Evolutionary conservation across 2,888 invertebrate genomes (phyloP).

Genomic region (Synergus itoensis): DNA sequence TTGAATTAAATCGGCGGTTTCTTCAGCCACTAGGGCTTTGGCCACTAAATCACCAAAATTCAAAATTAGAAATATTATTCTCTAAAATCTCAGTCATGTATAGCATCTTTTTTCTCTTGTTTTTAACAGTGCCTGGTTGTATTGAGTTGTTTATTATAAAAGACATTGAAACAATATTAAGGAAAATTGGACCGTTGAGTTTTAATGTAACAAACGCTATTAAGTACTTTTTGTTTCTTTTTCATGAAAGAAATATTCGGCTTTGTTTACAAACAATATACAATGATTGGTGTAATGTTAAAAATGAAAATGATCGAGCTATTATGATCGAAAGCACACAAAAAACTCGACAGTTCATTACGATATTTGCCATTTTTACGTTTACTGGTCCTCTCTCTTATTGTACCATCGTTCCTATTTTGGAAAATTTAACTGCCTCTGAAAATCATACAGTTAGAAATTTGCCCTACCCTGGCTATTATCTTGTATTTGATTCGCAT

Average conservation of each 20-base stretch:
- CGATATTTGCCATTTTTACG: constrained; percentile 6
- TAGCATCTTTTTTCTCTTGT: background rate
- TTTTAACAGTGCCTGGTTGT: background rate
- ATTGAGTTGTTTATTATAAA: background rate
- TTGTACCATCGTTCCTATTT: background rate
- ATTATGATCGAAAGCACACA: background rate
- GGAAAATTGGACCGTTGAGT: background rate
- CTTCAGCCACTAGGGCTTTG: background rate
- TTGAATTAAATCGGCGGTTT: background rate
- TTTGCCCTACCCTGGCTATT: background rate
- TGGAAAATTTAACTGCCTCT: background rate
- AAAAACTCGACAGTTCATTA: background rate
- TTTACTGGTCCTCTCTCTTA: background rate
- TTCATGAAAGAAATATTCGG: background rate
- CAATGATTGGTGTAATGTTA: background rate
- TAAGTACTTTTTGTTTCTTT: background rate
- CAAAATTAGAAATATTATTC: background rate
- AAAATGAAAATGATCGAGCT: background rate
- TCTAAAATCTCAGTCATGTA: background rate
- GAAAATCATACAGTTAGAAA: background rate
- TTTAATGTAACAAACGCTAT: background rate
- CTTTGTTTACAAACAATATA: background rate
- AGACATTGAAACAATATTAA: background rate
- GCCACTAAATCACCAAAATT: background rate
- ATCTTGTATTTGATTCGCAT: background rate